Evolutionary conservation across 2,888 invertebrate species (phyloP), one percentile per base, ranked within the genome.

Genomic region (Sinotaia quadrata): DNA sequence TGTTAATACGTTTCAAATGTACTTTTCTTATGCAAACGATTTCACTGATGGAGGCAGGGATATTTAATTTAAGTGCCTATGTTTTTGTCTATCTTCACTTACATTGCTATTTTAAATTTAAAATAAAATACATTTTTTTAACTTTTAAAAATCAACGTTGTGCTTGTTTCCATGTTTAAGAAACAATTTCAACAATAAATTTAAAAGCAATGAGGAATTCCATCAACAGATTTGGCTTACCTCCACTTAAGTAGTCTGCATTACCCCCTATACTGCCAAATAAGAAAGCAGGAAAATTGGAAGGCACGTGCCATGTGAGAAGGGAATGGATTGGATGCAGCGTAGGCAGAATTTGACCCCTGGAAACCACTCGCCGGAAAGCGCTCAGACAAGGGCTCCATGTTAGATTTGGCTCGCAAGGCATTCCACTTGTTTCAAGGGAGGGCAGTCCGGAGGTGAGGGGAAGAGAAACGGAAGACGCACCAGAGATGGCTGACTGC

Each of bases 301-400:
- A 57, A 2, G 67, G 49, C 15, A 61, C 51, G 24, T 65, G 69
- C 72, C 72, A 72, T 2, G 72, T 27, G 15, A 72, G 51, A 51
- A 65, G 41, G 15, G 69, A 44, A 24, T 59, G 65, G 7, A 62
- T 8, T 10, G 2, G 54, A 18, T 54, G 54, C 5, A 24, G 27
- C 12, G 58, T 57, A 31, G 37, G 49, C 41, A 58, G 59, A 12
- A 44, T 34, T 24, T 47, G 41, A 12, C 65, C 61, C 57, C 71
- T 34, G n/a, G 77, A 76, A 15, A 66, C 44, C n/a, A 78, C 78
- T 0, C 76, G 78, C 54, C 73, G 67, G 69, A 78, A 78, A 5
- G 78, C 78, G 49, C 76, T 76, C 33, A 76, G 44, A 57, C 69
- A 71, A 10, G 70, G 69, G 10, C 70, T 68, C 72, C 73, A 70